Percentiles rank a stretch among this genome's conserved stretches.
phyloP scores from a whole-genome alignment of 2,888 invertebrate species.

The Clanis bilineata region DNA sequence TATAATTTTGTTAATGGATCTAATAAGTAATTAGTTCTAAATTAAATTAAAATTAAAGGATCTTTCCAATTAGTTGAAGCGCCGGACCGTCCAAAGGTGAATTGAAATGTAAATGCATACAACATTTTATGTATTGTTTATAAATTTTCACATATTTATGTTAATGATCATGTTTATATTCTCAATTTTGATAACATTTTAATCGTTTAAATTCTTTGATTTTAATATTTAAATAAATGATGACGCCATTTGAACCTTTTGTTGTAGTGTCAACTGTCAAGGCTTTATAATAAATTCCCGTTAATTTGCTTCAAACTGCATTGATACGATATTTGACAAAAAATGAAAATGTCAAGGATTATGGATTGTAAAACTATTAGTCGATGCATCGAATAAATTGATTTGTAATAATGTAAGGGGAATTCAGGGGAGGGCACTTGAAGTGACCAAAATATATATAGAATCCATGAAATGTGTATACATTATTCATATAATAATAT shows the following conservation, averaged over 20 bases:
- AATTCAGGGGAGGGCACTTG: no score
- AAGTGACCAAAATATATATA: no score
- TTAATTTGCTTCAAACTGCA: background rate
- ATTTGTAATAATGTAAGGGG: no score
- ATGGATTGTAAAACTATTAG: no score
- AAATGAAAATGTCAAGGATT: no score
- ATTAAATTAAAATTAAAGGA: background rate
- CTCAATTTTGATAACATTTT: conserved; percentile 11
- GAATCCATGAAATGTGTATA: no score
- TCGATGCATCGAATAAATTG: no score
- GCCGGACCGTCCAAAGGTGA: background rate
- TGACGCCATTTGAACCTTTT: background rate
- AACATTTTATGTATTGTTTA: background rate
- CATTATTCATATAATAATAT: no score
- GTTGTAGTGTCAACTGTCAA: background rate
- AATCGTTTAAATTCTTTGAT: no score
- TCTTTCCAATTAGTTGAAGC: background rate
- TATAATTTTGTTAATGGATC: no score
- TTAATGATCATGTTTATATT: conserved; percentile 20
- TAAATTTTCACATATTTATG: background rate
- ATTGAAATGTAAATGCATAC: background rate
- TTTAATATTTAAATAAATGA: background rate
- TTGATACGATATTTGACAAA: no score
- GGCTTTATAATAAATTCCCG: background rate
- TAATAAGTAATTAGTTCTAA: background rate